Evolutionary conservation across 2,888 invertebrate species (phyloP).

Genomic region (Eupithecia tripunctaria): DNA sequence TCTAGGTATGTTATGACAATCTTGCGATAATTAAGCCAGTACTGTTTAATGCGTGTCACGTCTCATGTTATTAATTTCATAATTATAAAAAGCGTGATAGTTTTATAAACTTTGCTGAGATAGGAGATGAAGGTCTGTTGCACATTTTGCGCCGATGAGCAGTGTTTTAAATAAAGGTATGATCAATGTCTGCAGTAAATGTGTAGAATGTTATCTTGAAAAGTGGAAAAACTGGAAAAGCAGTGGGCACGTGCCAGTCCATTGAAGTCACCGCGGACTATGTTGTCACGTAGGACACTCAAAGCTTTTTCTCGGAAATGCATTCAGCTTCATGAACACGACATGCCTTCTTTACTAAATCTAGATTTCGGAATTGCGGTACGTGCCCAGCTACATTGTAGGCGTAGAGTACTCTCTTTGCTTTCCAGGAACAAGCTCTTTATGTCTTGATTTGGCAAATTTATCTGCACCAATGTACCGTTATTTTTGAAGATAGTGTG

Average conservation of each 20-base stretch:
- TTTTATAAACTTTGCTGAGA: constrained; percentile 49
- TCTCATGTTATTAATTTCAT: constrained; percentile 61
- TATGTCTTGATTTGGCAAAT: constrained; percentile 53
- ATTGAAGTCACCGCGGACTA: constrained; percentile 66
- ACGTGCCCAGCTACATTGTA: constrained; percentile 66
- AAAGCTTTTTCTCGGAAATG: constrained; percentile 69
- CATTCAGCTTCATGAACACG: constrained; percentile 67
- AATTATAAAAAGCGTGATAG: constrained; percentile 47
- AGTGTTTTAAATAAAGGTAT: constrained; percentile 48
- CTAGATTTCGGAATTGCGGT: constrained; percentile 73
- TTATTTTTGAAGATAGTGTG: constrained; percentile 38
- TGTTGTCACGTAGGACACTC: constrained; percentile 67
- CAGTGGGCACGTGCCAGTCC: constrained; percentile 56
- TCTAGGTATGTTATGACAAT: constrained; percentile 61
- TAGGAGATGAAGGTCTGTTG: constrained; percentile 19
- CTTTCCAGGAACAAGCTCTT: constrained; percentile 54
- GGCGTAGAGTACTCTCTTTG: constrained; percentile 52
- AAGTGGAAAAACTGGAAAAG: constrained; percentile 64
- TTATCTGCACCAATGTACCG: constrained; percentile 43
- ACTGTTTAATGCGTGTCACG: constrained; percentile 65
- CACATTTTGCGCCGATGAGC: constrained; percentile 33
- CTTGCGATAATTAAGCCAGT: constrained; percentile 61
- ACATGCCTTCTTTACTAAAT: constrained; percentile 65
- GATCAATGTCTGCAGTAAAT: constrained; percentile 47
- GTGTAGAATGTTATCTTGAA: constrained; percentile 45